Evolutionary conservation across 2,113 vertebrate genomes (phyloP), one percentile per base, ranked within the genome.

Genomic region (Sisor rabdophorus): DNA sequence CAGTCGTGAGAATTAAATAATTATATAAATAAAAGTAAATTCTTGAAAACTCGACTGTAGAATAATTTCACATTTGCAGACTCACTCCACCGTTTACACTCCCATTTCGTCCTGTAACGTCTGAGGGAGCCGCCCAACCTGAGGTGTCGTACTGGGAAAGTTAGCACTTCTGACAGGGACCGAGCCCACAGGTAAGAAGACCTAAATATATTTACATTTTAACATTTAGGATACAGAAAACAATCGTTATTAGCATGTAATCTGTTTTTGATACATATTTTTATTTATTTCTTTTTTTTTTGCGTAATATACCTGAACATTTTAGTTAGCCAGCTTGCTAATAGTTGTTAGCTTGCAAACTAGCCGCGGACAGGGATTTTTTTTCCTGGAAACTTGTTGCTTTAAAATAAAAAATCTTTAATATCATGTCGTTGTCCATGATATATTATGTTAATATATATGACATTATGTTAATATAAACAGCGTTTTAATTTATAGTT

Each of bases 81-180:
- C 24, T 12, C 53, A 10, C 11, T 17, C 11, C 4, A 0, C 4
- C 24, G 11, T 68, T 11, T 9, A 76, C 68, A 69, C 76, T 81
- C 71, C 76, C 44, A 54, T 61, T 20, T 24, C 56, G 12, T 63
- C 61, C 56, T 26, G 19, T n/a, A 30, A 16, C 55, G 75, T 16
- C 5, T 2, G 56, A 78, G 36, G 65, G 60, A 60, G 26, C 76
- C 61, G 71, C 80, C 80, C 75, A 78, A 48, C 70, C 11, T 61
- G 50, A 36, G 4, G 65, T 5, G 1, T 47, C 55, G 15, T n/a
- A 67, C 58, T 71, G 15, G 47, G 60, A 24, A 53, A 77, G 44
- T 53, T 71, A 61, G 55, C 65, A 32, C 28, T 22, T 12, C 56
- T 20, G 6, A 7, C 24, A 36, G 26, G 36, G 53, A 19, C 47